These are phyloP conservation scores for Thamnophis elegans DNA, from an alignment of 2,797 vertebrate species.

Conservation along the genomic window DNA sequence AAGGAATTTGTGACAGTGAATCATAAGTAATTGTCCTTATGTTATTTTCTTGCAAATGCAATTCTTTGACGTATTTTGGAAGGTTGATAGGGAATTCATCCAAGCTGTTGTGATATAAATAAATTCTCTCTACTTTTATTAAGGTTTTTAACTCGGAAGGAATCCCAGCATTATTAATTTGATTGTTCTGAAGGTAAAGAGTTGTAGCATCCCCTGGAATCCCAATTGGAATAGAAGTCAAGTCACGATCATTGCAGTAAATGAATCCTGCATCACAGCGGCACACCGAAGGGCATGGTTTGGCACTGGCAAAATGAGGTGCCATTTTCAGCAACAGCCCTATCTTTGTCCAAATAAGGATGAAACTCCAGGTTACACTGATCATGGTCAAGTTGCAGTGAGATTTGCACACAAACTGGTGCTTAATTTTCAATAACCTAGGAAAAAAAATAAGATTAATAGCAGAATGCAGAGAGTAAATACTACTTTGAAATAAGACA, in stretches of 20 bases:
- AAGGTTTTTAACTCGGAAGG: conserved; percentile 90
- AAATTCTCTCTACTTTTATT: conserved; percentile 94
- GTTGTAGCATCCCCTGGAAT: conserved; percentile 95
- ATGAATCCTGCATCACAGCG: conserved; percentile 98
- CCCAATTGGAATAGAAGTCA: conserved; percentile 96
- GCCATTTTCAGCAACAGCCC: conserved; percentile 90
- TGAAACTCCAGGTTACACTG: conserved; percentile 87
- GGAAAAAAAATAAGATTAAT: conserved; percentile 68
- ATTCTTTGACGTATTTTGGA: conserved; percentile 92
- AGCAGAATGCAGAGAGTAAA: conserved; percentile 54
- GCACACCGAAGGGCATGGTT: conserved; percentile 91
- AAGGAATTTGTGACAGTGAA: conserved; percentile 94
- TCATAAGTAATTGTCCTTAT: conserved; percentile 95
- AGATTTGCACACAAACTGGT: conserved; percentile 73
- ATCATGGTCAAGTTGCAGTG: conserved; percentile 87
- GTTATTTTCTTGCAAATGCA: conserved; percentile 99
- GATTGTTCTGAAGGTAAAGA: conserved; percentile 99
- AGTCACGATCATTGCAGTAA: conserved; percentile 97
- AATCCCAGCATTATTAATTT: conserved; percentile 97
- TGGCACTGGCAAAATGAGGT: conserved; percentile 84
- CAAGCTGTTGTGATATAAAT: conserved; percentile 97
- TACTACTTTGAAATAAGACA: conserved; percentile 15
- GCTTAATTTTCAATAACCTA: conserved; percentile 81
- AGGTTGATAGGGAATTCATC: conserved; percentile 99
- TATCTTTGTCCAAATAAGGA: conserved; percentile 90